phyloP scores from a whole-genome alignment of 2,888 invertebrate genomes.

The Apeira syringaria region DNA sequence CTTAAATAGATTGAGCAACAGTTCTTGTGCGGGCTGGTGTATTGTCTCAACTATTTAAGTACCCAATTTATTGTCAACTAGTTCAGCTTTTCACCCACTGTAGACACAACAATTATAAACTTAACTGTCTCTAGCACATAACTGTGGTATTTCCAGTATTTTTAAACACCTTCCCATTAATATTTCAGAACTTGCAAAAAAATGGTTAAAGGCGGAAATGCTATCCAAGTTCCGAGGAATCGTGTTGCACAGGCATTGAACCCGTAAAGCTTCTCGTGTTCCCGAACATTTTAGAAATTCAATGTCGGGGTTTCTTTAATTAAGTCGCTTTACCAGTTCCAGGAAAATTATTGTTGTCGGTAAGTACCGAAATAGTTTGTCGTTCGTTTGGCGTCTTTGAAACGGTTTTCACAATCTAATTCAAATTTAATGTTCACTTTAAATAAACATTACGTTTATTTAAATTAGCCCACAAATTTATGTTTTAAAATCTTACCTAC shows the following conservation, averaged over 20 bases:
- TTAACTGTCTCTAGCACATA: too few species aligned
- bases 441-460: too few species aligned
- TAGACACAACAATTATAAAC: too few species aligned
- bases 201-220: slow-evolving; percentile 3
- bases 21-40: too few species aligned
- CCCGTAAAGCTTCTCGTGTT: slow-evolving; percentile 6
- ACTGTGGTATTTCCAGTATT: too few species aligned
- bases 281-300: slow-evolving; percentile 1
- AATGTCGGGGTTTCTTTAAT: slow-evolving; percentile 16
- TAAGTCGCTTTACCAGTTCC: slow-evolving; percentile 17
- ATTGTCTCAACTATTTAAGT: too few species aligned
- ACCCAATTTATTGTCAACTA: too few species aligned
- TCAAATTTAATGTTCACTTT: slow-evolving; percentile 15
- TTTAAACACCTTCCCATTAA: too few species aligned
- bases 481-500: too few species aligned
- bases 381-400: slow-evolving; percentile 1
- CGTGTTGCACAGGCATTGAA: slow-evolving; percentile 6
- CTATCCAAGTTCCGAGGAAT: not conserved
- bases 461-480: too few species aligned
- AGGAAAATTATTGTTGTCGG: slow-evolving; percentile 9
- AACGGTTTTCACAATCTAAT: slow-evolving; percentile 7
- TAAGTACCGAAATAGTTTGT: slow-evolving; percentile 12
- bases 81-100: too few species aligned
- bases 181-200: not conserved
- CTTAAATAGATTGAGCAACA: too few species aligned